Conservation (phyloP, 2,888 invertebrate genomes). For the Ochropacha duplaris region DNA sequence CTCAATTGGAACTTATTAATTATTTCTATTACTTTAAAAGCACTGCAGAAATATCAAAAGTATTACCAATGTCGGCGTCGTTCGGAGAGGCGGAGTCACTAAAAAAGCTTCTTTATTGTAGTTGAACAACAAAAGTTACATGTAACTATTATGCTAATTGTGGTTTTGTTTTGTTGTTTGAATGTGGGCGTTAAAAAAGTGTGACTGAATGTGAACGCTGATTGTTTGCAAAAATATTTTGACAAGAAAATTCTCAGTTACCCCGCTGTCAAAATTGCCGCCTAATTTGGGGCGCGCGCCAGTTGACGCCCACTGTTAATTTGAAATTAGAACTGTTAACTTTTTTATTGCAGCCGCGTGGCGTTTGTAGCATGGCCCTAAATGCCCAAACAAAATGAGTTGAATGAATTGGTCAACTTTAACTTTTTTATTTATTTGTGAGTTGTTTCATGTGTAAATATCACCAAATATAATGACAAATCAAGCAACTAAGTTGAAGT, state of each 20-base stretch:
- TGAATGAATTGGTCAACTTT: background rate
- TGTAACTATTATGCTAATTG: conserved; percentile 80
- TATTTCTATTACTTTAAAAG: conserved; percentile 47
- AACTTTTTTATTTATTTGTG: background rate
- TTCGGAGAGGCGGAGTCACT: conserved; percentile 9
- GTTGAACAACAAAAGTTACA: conserved; percentile 43
- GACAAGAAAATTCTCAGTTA: conserved; percentile 76
- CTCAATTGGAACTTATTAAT: conserved; percentile 60
- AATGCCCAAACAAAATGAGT: conserved; percentile 11
- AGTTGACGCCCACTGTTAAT: conserved; percentile 61
- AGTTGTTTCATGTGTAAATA: conserved; percentile 13
- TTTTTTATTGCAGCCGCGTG: conserved; percentile 77
- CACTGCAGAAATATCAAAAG: conserved; percentile 20
- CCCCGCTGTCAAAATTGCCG: conserved; percentile 71
- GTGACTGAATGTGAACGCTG: conserved; percentile 48
- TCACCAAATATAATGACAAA: background rate
- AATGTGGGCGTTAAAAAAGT: conserved; percentile 56
- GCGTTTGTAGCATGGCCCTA: conserved; percentile 36
- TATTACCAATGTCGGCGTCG: conserved; percentile 10
- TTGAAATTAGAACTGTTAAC: conserved; percentile 72
- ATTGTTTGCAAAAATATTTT: conserved; percentile 82
- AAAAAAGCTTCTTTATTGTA: conserved; percentile 16
- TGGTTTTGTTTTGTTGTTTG: conserved; percentile 78
- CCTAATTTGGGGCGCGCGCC: conserved; percentile 66
- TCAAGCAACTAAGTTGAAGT: background rate